Conservation (phyloP, 2,888 invertebrate species). For the Pemphredon lugubris region DNA sequence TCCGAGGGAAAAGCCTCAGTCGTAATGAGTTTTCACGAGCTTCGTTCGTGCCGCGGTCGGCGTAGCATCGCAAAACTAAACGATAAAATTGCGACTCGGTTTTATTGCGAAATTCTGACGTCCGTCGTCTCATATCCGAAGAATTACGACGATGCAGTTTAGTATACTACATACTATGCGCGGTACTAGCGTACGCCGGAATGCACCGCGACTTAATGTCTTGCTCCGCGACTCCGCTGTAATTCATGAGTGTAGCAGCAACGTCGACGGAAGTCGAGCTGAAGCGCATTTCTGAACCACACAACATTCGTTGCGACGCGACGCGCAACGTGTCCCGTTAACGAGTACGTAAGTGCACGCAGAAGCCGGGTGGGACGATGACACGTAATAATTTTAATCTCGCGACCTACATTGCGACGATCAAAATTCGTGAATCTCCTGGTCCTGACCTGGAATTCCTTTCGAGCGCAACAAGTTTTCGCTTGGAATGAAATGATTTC, state of each 20-base stretch:
- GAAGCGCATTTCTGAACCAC: constrained; percentile 49
- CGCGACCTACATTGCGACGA: constrained; percentile 25
- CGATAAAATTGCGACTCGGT: too few relatives aligned
- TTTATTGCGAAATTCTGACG: neutral
- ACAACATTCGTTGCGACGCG: constrained; percentile 31
- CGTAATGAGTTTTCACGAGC: too few relatives aligned
- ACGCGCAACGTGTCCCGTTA: constrained; percentile 46
- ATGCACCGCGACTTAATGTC: constrained; percentile 30
- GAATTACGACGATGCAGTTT: neutral
- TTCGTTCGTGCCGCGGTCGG: neutral
- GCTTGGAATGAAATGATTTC: too few relatives aligned
- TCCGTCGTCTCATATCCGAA: neutral
- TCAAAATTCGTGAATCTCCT: neutral
- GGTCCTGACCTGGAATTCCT: too few relatives aligned
- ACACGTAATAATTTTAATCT: constrained; percentile 21
- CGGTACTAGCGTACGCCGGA: neutral
- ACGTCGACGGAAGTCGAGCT: constrained; percentile 60
- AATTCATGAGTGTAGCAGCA: constrained; percentile 35
- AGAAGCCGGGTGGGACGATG: constrained; percentile 3
- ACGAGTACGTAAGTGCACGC: constrained; percentile 25
- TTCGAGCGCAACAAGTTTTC: too few relatives aligned
- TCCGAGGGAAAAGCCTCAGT: neutral
- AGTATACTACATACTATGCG: neutral
- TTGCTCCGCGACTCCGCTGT: constrained; percentile 17
- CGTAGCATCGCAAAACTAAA: neutral